Evolutionary conservation across 2,113 vertebrate species (phyloP), one percentile per base, ranked within the genome.

Genomic region (Mustela lutreola): DNA sequence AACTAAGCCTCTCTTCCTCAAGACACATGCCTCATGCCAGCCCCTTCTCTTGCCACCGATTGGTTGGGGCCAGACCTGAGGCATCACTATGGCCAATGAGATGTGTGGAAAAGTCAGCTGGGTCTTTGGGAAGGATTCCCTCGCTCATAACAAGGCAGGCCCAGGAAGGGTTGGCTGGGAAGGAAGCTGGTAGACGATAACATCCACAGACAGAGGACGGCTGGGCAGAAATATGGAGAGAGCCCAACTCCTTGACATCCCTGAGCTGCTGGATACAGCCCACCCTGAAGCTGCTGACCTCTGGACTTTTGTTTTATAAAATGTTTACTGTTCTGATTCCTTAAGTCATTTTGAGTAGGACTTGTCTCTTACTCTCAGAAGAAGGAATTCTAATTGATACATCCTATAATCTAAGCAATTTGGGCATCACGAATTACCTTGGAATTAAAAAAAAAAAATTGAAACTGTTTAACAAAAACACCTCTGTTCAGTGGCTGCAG

Each of bases 191-290:
- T 4, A 1, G 58, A 63, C 31, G 3, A 18, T 2, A 4, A 28
- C 6, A 85, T 24, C 45, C 8, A 26, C 19, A 18, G 0, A 5
- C 11, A 14, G 81, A 60, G 56, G 73, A 19, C 0, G 11, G 26
- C 42, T 22, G 60, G 28, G 53, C 65, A 62, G 81, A 45, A 48
- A n/a, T 2, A 33, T 5, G 28, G 67, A 48, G 15, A 11, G 36
- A 88, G 0, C 4, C 19, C 2, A 48, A 48, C 1, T 11, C 58
- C 53, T 18, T 5, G 53, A 15, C 8, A 2, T 36, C 1, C 3
- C 60, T 3, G 5, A 16, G 48, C 3, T 50, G 1, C 50, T 22
- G 73, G 65, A 36, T 33, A 16, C 33, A 11, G 11, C 22, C 15
- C 19, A 2, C 14, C 87, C 45, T 0, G 4, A 48, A 48, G 53